Percentiles rank a stretch among this genome's conserved stretches.
phyloP scores from a whole-genome alignment of 1,140 invertebrate species.

The Drosophila miranda region DNA sequence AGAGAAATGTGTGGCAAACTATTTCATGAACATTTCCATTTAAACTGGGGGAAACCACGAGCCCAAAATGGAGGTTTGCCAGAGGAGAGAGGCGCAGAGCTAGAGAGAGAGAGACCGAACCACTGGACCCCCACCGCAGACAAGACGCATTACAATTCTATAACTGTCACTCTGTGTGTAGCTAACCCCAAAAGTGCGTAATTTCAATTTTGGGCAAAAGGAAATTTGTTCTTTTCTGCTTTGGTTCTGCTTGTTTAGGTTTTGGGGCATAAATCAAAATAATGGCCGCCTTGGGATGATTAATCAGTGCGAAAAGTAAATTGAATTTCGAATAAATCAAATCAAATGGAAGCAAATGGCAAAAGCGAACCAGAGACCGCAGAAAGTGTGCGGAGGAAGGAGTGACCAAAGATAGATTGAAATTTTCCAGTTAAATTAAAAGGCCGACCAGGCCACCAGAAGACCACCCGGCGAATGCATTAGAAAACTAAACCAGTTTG shows the following conservation, averaged over 20 bases:
- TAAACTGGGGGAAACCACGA: constrained; percentile 33
- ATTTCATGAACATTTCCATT: constrained; percentile 48
- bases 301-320: constrained; percentile 73
- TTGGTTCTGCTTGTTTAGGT: constrained; percentile 25
- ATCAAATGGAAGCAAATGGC: constrained; percentile 23
- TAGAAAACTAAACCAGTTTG: constrained; percentile 24
- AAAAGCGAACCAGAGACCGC: neutral
- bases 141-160: constrained; percentile 78
- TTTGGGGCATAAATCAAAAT: constrained; percentile 72
- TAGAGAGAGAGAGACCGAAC: neutral
- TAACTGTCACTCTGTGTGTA: constrained; percentile 67
- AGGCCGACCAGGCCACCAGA: constrained; percentile 1
- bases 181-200: constrained; percentile 70
- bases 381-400: neutral
- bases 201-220: constrained; percentile 50
- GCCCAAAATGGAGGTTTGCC: constrained; percentile 9
- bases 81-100: neutral
- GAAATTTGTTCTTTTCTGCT: constrained; percentile 11
- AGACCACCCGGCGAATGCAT: constrained; percentile 21
- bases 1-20: constrained; percentile 31
- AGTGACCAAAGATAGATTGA: constrained; percentile 48
- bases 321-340: constrained; percentile 79
- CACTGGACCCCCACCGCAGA: constrained; percentile 42
- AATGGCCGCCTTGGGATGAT: constrained; percentile 66
- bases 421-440: constrained; percentile 51